Conservation (phyloP, 1,140 invertebrate species). For the Tribolium castaneum region DNA sequence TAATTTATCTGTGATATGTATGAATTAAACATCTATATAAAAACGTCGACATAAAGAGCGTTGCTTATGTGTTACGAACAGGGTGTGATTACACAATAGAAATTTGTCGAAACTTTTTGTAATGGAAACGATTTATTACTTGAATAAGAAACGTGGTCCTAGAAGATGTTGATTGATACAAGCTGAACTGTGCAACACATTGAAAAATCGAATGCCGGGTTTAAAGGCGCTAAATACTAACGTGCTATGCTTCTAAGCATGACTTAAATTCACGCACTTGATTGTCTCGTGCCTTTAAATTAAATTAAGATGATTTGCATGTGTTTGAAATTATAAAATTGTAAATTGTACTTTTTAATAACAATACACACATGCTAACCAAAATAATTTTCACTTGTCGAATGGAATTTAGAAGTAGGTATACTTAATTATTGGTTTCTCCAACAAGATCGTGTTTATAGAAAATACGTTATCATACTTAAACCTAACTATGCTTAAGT, state of each 20-base stretch:
- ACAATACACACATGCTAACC: slow-evolving; percentile 41
- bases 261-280: slow-evolving; percentile 54
- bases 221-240: slow-evolving; percentile 43
- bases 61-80: slow-evolving; percentile 48
- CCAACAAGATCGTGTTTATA: slow-evolving; percentile 43
- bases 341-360: slow-evolving; percentile 34
- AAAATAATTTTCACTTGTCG: slow-evolving; percentile 41
- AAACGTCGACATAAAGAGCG: slow-evolving; percentile 52
- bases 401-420: slow-evolving; percentile 30
- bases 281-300: slow-evolving; percentile 54
- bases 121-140: slow-evolving; percentile 28
- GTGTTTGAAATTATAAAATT: slow-evolving; percentile 36
- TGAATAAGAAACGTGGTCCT: slow-evolving; percentile 16
- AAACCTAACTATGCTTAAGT: slow-evolving; percentile 36
- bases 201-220: slow-evolving; percentile 31
- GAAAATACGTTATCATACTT: slow-evolving; percentile 49
- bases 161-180: slow-evolving; percentile 15
- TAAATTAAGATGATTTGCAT: slow-evolving; percentile 46
- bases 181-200: slow-evolving; percentile 39
- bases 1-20: slow-evolving; percentile 54
- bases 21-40: slow-evolving; percentile 55
- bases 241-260: slow-evolving; percentile 47
- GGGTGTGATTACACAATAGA: slow-evolving; percentile 47
- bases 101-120: slow-evolving; percentile 39
- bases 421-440: slow-evolving; percentile 36